Conservation (phyloP, 2,888 invertebrate species). For the Mimachlamys varia region DNA sequence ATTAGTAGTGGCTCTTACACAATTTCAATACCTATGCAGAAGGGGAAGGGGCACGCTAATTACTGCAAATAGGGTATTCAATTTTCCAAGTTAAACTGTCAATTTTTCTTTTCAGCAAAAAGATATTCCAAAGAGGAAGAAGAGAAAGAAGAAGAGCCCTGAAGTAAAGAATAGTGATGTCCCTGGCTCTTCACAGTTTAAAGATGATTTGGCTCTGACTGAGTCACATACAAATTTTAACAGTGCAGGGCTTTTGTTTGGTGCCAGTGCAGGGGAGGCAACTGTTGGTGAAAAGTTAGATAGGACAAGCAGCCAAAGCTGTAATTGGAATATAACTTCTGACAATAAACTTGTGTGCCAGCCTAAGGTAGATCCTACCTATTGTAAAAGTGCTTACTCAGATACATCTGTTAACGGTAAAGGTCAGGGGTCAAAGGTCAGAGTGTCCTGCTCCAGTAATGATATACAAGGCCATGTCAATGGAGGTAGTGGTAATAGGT, state of each 20-base stretch:
- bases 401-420: not conserved
- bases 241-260: conserved; percentile 57
- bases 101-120: not conserved
- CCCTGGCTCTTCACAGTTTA: not conserved
- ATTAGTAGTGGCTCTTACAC: too few species aligned
- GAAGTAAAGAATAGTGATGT: not conserved
- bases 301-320: not conserved
- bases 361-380: not conserved
- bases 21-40: too few species aligned
- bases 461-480: not conserved
- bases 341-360: not conserved
- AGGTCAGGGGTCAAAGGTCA: conserved; percentile 16
- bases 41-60: too few species aligned
- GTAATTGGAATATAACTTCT: not conserved
- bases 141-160: conserved; percentile 46
- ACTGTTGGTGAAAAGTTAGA: not conserved
- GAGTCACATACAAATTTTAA: conserved; percentile 20
- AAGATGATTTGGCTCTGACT: conserved; percentile 12
- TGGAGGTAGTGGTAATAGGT: not conserved
- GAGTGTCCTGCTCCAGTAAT: not conserved
- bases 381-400: not conserved
- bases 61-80: too few species aligned
- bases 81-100: not conserved
- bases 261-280: conserved; percentile 40
- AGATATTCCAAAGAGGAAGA: conserved; percentile 45